Evolutionary conservation across 2,113 vertebrate species (phyloP), one percentile per base, ranked within the genome.

Genomic region (Paedocypris sp.): DNA sequence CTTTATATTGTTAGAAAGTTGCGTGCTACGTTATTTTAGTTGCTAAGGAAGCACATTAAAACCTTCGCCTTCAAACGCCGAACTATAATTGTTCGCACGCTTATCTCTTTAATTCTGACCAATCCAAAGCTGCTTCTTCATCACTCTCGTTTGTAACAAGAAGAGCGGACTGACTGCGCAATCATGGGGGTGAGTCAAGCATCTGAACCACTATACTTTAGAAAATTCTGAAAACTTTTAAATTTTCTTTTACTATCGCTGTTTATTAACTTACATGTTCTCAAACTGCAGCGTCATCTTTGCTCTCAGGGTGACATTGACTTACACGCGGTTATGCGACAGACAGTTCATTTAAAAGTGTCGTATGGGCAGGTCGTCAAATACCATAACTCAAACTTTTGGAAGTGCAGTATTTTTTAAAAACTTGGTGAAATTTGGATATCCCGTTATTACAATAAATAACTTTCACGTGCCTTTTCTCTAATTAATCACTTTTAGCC

Each of bases 171-270:
- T 68, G 80, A 84, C 78, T 78, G 78, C 84, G 84, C 79, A 75
- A 84, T 64, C 82, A 87, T 87, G 86, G 86, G 86, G 86, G 86
- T 87, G 86, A 87, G 85, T 64, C 41, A 47, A 54, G 62, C 38
- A 54, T 73, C 33, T 31, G 2, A 23, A 43, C 35, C 32, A 18
- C 22, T 25, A 15, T 22, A 33, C 22, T 18, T 5, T 10, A 32
- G 16, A 28, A 25, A 28, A 47, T 5, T n/a, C n/a, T 2, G 5
- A n/a, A 20, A 2, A 4, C 35, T 3, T 20, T 20, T n/a, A 8
- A 32, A 20, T 29, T n/a, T n/a, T n/a, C n/a, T n/a, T n/a, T n/a
- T n/a, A n/a, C n/a, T n/a, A n/a, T n/a, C n/a, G n/a, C n/a, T n/a
- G n/a, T n/a, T n/a, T n/a, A n/a, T n/a, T n/a, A n/a, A n/a, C n/a